Percentiles rank a stretch among this genome's conserved stretches.
These are phyloP conservation scores for Schizotus pectinicornis DNA, from an alignment of 2,888 invertebrate genomes.

Conservation along the genomic window DNA sequence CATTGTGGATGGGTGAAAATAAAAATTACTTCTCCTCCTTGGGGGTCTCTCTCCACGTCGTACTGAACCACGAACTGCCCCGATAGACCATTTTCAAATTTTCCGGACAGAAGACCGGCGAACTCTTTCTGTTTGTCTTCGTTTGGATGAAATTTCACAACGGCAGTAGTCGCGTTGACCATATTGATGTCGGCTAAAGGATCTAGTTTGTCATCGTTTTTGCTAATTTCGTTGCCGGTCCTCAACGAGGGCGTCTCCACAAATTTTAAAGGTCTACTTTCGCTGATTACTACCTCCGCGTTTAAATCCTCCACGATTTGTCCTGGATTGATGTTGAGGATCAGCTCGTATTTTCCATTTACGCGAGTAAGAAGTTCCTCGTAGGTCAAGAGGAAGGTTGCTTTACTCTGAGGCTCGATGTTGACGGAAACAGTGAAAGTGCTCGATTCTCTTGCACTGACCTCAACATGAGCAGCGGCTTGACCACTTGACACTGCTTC, in stretches of 20 bases:
- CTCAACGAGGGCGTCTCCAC: not conserved
- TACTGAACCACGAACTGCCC: constrained; percentile 72
- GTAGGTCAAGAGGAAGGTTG: constrained; percentile 72
- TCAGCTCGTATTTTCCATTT: constrained; percentile 69
- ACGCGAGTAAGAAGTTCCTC: constrained; percentile 70
- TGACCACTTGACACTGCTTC: constrained; percentile 61
- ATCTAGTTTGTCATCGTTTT: constrained; percentile 58
- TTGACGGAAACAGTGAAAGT: constrained; percentile 70
- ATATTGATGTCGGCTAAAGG: constrained; percentile 40
- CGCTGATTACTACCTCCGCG: constrained; percentile 52
- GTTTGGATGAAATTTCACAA: constrained; percentile 63
- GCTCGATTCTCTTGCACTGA: constrained; percentile 68
- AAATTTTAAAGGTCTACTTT: not conserved
- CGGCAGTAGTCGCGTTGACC: constrained; percentile 30
- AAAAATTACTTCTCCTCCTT: constrained; percentile 62
- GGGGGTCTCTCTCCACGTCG: constrained; percentile 65
- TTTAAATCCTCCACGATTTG: constrained; percentile 66
- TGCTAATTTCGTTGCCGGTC: not conserved
- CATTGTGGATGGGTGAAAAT: not conserved
- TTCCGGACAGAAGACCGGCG: constrained; percentile 46
- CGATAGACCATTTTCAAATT: constrained; percentile 58
- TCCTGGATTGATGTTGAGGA: constrained; percentile 70
- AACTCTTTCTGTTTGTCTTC: constrained; percentile 63
- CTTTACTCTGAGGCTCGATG: constrained; percentile 65
- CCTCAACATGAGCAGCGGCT: constrained; percentile 65